phyloP scores from a whole-genome alignment of 2,797 vertebrate genomes.

The Anableps anableps region DNA sequence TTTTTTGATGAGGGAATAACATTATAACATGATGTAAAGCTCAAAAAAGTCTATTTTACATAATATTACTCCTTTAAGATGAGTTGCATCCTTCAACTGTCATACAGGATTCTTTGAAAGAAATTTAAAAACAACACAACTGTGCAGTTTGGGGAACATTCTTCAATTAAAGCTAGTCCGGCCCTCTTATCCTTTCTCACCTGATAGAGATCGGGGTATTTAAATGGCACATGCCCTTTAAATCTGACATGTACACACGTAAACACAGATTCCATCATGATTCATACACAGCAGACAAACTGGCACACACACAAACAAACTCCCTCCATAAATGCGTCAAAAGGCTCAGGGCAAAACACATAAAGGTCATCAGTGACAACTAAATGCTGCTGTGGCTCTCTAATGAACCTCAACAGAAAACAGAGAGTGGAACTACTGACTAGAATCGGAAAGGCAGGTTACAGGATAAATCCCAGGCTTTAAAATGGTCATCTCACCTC shows the following conservation, averaged over 20 bases:
- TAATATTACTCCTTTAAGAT: too few relatives aligned
- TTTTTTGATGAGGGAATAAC: too few relatives aligned
- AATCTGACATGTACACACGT: conserved; percentile 7
- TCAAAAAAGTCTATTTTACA: too few relatives aligned
- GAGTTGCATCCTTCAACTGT: background rate
- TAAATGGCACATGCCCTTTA: conserved; percentile 16
- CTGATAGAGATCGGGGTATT: conserved; percentile 1
- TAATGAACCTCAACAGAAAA: conserved; percentile 43
- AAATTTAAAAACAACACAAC: background rate
- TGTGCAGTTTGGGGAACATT: background rate
- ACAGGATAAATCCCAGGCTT: background rate
- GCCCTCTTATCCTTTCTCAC: background rate
- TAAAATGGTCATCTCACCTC: background rate
- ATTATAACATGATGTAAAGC: too few relatives aligned
- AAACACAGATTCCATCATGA: conserved; percentile 24
- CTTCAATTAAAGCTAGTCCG: background rate
- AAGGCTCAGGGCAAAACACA: conserved; percentile 66
- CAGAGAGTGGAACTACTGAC: conserved; percentile 20
- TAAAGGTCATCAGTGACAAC: conserved; percentile 64
- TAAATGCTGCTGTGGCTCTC: conserved; percentile 46
- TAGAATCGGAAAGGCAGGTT: conserved; percentile 11
- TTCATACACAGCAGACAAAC: conserved; percentile 5
- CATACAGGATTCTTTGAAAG: background rate
- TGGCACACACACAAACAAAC: conserved; percentile 18
- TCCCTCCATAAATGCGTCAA: conserved; percentile 45